A percentile compares a stretch with the other conserved stretches of the same genome.
Conservation (phyloP, 2,113 vertebrate species). For the Astur gentilis region DNA sequence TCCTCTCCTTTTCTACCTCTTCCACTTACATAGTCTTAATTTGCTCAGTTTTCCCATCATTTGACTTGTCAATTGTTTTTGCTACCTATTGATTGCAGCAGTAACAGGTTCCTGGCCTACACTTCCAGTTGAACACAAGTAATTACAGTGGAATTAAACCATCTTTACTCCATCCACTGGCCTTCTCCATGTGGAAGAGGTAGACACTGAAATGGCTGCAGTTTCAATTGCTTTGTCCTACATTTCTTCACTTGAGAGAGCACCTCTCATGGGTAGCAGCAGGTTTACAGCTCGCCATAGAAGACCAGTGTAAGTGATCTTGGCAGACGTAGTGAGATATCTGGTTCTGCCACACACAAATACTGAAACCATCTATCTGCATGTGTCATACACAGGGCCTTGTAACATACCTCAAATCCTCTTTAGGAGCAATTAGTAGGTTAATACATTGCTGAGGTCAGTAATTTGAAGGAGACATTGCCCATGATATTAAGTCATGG, state of each 20-base stretch:
- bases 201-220: background rate
- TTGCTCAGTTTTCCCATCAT: background rate
- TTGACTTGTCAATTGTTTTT: background rate
- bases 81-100: background rate
- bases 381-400: background rate
- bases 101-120: background rate
- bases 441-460: background rate
- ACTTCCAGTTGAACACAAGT: background rate
- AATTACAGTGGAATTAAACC: background rate
- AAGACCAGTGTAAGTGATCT: background rate
- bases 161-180: background rate
- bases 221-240: background rate
- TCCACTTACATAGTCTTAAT: background rate
- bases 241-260: background rate
- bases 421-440: background rate
- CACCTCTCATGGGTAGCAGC: background rate
- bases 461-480: background rate
- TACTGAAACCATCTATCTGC: background rate
- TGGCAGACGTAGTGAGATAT: accelerated
- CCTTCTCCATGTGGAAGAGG: background rate
- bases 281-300: background rate
- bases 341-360: background rate
- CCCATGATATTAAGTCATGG: background rate
- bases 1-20: background rate
- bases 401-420: background rate